Evolutionary conservation across 2,113 vertebrate species (phyloP).

Genomic region (Dendrocopos noguchii): DNA sequence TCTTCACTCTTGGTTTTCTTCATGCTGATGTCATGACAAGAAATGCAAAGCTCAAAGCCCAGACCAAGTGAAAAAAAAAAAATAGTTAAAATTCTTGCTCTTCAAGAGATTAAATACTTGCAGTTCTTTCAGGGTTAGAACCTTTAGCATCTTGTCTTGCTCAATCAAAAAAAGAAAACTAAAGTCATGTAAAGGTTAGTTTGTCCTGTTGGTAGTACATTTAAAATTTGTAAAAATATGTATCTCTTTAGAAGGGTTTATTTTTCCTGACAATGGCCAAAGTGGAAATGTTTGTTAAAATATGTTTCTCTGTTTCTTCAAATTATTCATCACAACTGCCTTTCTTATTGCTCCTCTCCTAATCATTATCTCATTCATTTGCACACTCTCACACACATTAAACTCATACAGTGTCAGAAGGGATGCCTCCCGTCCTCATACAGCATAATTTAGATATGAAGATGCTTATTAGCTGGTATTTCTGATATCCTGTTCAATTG

Average conservation of each 20-base stretch:
- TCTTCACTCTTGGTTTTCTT: not conserved
- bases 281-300: slow-evolving; percentile 28
- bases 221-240: not conserved
- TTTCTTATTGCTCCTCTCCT: slow-evolving; percentile 25
- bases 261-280: not conserved
- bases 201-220: not conserved
- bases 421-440: not conserved
- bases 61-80: not conserved
- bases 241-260: not conserved
- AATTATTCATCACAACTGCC: not conserved
- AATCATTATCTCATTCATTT: slow-evolving; percentile 52
- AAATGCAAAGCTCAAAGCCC: not conserved
- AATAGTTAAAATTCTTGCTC: not conserved
- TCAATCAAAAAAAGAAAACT: not conserved
- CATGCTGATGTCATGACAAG: not conserved
- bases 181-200: not conserved
- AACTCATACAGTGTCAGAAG: not conserved
- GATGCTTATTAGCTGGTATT: not conserved
- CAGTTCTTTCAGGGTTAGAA: not conserved
- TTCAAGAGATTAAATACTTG: not conserved
- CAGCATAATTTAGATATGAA: not conserved
- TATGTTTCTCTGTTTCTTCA: slow-evolving; percentile 7
- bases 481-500: not conserved
- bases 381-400: not conserved
- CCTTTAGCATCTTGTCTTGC: not conserved